phyloP scores from a whole-genome alignment of 2,113 vertebrate genomes.

The Globicephala melas region DNA sequence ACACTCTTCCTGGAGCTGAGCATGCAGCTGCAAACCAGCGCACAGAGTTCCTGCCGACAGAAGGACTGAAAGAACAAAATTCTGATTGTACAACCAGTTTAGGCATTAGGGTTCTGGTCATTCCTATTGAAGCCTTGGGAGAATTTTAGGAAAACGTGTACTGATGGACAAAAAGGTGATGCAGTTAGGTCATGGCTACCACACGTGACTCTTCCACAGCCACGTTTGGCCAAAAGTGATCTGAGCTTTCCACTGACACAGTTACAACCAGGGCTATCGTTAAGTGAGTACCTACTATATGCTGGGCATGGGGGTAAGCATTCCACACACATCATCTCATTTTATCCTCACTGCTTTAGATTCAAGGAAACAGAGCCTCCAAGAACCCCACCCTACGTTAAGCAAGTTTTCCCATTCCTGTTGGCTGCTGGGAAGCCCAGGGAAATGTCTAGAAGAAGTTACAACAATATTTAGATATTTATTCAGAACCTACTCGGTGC shows the following conservation, averaged over 20 bases:
- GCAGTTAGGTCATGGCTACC: no score
- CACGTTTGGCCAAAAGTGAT: not conserved
- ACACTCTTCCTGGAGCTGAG: not conserved
- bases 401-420: not conserved
- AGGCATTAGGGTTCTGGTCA: no score
- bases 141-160: not conserved
- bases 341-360: not conserved
- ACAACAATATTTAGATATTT: not conserved
- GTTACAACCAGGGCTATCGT: rapidly evolving
- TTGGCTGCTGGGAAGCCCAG: not conserved
- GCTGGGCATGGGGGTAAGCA: not conserved
- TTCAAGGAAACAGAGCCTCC: rapidly evolving
- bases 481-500: not conserved
- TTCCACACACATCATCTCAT: rapidly evolving
- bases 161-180: not conserved
- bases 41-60: not conserved
- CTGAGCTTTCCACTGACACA: not conserved
- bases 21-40: not conserved
- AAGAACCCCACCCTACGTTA: not conserved
- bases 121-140: not conserved
- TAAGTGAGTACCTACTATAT: not conserved
- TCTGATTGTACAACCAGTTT: not conserved
- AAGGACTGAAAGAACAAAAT: not conserved
- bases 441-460: not conserved
- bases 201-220: rapidly evolving